Percentiles rank a stretch among this genome's conserved stretches.
Conservation (phyloP, 2,113 vertebrate genomes). For the Craseonycteris thonglongyai region DNA sequence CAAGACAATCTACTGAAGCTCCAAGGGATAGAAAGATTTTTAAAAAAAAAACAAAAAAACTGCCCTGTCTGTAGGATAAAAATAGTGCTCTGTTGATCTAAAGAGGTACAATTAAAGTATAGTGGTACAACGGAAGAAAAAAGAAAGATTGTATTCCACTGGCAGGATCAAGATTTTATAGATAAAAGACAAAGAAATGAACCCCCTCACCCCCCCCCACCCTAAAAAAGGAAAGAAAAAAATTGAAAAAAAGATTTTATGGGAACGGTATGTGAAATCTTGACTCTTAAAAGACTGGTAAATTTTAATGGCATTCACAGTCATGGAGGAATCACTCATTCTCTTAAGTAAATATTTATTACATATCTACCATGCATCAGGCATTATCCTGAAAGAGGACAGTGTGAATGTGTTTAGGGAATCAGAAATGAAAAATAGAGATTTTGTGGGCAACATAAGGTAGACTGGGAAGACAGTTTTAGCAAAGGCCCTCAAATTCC, state of each 20-base stretch:
- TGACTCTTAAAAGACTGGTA: neutral
- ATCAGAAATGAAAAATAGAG: neutral
- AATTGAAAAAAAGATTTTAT: neutral
- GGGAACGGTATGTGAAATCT: neutral
- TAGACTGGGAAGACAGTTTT: neutral
- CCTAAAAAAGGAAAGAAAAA: no score
- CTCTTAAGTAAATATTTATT: neutral
- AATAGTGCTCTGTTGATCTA: conserved; percentile 20
- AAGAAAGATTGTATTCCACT: neutral
- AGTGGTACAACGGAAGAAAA: neutral
- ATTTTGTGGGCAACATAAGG: neutral
- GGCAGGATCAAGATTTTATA: neutral
- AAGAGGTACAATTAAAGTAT: neutral
- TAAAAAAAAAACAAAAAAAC: neutral
- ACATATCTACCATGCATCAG: neutral
- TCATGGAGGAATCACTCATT: neutral
- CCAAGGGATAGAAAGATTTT: neutral
- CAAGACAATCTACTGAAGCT: neutral
- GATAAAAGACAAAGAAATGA: neutral
- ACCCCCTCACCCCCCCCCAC: no score
- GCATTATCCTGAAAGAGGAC: neutral
- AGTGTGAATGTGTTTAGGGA: neutral
- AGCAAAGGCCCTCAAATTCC: neutral
- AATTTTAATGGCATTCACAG: neutral
- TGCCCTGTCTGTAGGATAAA: neutral